A percentile compares a stretch with the other conserved stretches of the same genome.
Evolutionary conservation across 1,140 invertebrate genomes (phyloP).

Genomic region (Drosophila ercepeae): DNA sequence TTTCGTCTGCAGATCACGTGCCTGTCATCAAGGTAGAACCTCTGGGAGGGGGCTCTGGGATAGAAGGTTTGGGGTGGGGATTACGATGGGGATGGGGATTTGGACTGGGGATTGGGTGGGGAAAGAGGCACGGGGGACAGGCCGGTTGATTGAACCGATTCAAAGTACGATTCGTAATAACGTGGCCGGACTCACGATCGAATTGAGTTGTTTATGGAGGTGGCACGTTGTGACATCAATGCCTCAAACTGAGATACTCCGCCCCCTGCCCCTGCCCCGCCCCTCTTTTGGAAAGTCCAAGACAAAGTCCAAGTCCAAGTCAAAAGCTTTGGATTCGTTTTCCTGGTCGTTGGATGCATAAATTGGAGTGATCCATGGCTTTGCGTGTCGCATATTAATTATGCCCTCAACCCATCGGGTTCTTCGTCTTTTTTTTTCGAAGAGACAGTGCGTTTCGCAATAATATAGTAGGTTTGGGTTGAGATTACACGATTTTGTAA

Average conservation of each 20-base stretch:
- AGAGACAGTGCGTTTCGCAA: conserved; percentile 30
- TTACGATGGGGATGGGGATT: too few species aligned
- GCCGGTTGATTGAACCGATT: conserved; percentile 72
- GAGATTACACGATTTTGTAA: background rate
- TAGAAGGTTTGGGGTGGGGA: too few species aligned
- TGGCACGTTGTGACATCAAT: conserved; percentile 55
- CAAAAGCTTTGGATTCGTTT: conserved; percentile 40
- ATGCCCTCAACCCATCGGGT: conserved; percentile 11
- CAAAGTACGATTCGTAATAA: conserved; percentile 43
- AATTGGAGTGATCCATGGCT: conserved; percentile 66
- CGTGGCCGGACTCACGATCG: conserved; percentile 47
- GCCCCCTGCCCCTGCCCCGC: conserved; percentile 10
- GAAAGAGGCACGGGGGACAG: background rate
- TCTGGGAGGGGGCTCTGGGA: background rate
- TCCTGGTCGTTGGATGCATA: conserved; percentile 66
- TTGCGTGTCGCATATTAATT: conserved; percentile 66
- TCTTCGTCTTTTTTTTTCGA: too few species aligned
- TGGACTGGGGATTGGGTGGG: too few species aligned
- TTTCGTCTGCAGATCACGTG: conserved; percentile 72
- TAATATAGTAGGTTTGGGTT: background rate
- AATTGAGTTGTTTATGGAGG: conserved; percentile 55
- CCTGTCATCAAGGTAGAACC: conserved; percentile 54
- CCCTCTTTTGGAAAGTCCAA: conserved; percentile 15
- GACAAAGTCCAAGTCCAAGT: conserved; percentile 33
- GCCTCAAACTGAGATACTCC: conserved; percentile 27